Evolutionary conservation across 2,113 vertebrate genomes (phyloP).

Genomic region (Sardina pilchardus): DNA sequence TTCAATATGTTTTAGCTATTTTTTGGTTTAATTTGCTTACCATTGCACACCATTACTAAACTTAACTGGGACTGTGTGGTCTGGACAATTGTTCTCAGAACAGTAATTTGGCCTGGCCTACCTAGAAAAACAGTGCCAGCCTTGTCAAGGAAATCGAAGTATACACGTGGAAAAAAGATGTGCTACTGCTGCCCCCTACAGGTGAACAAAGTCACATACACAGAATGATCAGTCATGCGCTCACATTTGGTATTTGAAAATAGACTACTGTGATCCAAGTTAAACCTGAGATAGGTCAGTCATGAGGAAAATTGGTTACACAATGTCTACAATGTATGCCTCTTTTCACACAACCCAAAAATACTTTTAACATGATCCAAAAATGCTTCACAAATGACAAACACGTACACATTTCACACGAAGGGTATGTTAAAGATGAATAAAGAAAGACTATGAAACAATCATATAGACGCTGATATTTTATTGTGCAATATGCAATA

Average conservation of each 20-base stretch:
- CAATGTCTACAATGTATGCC: background rate
- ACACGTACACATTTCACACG: background rate
- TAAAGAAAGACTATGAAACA: constrained; percentile 24
- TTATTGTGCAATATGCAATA: constrained; percentile 42
- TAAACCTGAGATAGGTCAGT: too few relatives aligned
- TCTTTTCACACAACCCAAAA: too few relatives aligned
- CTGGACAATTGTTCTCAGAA: background rate
- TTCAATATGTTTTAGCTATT: background rate
- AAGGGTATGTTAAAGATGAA: background rate
- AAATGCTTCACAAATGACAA: background rate
- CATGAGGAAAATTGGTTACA: background rate
- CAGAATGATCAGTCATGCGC: background rate
- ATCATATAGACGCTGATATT: background rate
- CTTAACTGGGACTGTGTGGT: background rate
- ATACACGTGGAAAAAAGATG: background rate
- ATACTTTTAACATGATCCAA: background rate
- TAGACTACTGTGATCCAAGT: background rate
- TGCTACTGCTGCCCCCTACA: constrained; percentile 40
- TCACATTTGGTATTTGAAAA: background rate
- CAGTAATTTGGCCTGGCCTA: background rate
- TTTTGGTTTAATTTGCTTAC: background rate
- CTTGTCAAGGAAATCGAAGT: background rate
- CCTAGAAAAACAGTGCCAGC: background rate
- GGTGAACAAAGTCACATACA: background rate
- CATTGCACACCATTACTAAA: background rate